Evolutionary conservation across 2,113 vertebrate species (phyloP), one percentile per base, ranked within the genome.

Genomic region (Pterocles orientalis): DNA sequence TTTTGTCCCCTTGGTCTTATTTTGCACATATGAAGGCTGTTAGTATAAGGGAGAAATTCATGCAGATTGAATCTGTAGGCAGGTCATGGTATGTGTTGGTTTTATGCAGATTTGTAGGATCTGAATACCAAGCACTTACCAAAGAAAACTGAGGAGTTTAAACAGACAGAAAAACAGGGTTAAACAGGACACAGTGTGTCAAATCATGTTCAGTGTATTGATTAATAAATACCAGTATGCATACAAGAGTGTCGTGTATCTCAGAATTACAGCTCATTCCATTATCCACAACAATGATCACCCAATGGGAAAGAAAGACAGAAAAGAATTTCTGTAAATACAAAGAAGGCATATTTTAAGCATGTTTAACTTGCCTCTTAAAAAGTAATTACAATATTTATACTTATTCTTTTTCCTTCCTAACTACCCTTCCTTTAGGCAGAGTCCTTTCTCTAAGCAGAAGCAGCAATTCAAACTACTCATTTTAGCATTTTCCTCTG

Each of bases 111-210:
- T 97, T 95, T 86, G 88, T 80, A 89, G 33, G 68, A 97, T 98
- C 97, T 98, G 97, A 96, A 98, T 98, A 97, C 96, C 98, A 97
- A 98, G 94, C 94, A 96, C 97, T 98, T 97, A 98, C 96, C 97
- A 97, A 98, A 97, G 96, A 95, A 96, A 98, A 97, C 88, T 95
- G 93, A 96, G 97, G 93, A 93, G 90, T 96, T 98, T 97, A 98
- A 97, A 95, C 93, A 97, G 97, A 95, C 90, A 98, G 95, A 97
- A 97, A 96, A 94, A 97, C 92, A 97, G 94, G 96, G 96, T 97
- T 97, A 97, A 96, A 95, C 94, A 94, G 88, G 96, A 90, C 96
- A 97, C 91, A 96, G 91, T 94, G 97, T 97, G 95, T 97, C 97
- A 97, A 96, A 97, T 95, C 82, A 96, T 95, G 96, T 97, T 97